phyloP scores from a whole-genome alignment of 2,113 vertebrate species.

The Psephotus haematonotus region DNA sequence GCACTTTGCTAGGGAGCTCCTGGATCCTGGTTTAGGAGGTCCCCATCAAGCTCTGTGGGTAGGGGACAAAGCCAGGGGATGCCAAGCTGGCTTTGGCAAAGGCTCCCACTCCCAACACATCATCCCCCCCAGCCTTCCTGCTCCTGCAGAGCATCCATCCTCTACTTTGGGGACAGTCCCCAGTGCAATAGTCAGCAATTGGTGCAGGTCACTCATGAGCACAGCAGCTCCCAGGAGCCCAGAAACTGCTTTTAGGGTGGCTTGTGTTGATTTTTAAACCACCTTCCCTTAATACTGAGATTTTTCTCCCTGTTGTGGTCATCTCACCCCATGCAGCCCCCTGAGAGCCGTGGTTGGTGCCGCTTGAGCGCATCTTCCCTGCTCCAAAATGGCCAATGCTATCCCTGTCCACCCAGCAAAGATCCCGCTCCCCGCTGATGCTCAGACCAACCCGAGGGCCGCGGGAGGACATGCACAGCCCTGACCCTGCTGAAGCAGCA shows the following conservation, averaged over 20 bases:
- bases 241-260: background rate
- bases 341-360: accelerated
- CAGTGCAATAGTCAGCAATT: background rate
- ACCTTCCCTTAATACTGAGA: background rate
- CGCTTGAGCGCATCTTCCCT: background rate
- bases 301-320: background rate
- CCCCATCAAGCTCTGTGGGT: accelerated
- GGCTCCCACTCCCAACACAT: accelerated
- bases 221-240: background rate
- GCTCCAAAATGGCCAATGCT: background rate
- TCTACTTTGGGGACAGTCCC: background rate
- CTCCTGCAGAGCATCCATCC: background rate
- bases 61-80: accelerated
- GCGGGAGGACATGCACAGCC: background rate
- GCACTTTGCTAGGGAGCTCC: accelerated
- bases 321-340: accelerated
- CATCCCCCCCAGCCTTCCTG: accelerated
- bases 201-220: background rate
- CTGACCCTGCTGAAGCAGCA: background rate
- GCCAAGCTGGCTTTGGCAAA: background rate
- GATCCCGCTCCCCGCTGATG: accelerated
- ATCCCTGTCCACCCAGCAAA: background rate
- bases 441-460: accelerated
- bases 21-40: background rate
- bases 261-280: background rate